Evolutionary conservation across 2,797 vertebrate genomes (phyloP).

Genomic region (Nannoperca australis): DNA sequence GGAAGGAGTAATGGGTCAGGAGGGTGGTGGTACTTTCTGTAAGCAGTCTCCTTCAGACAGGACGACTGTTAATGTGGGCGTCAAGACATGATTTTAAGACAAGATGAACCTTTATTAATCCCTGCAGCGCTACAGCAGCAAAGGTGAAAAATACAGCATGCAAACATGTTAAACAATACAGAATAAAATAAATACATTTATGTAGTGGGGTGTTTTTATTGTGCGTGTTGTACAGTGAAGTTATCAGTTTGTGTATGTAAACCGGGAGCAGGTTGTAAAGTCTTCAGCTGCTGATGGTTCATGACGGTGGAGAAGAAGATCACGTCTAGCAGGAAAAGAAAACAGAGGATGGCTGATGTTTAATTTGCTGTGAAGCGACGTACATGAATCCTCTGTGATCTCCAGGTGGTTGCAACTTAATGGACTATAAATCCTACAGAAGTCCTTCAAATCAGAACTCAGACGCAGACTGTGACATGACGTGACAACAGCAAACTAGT

Average conservation of each 20-base stretch:
- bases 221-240: too few species aligned
- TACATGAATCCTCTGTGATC: not conserved
- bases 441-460: not conserved
- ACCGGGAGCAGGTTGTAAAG: too few species aligned
- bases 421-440: not conserved
- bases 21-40: not conserved
- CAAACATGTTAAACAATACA: too few species aligned
- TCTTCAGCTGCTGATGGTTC: not conserved
- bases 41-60: not conserved
- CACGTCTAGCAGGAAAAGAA: too few species aligned
- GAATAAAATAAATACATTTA: too few species aligned
- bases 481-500: conserved; percentile 6
- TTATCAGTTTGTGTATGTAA: too few species aligned
- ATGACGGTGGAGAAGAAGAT: not conserved
- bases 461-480: not conserved
- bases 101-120: too few species aligned
- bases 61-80: not conserved
- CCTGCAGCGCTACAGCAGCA: too few species aligned
- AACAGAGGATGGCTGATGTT: not conserved
- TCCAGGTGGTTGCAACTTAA: not conserved
- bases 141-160: too few species aligned
- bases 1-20: not conserved
- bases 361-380: not conserved
- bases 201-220: too few species aligned
- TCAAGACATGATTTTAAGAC: not conserved